A percentile compares a stretch with the other conserved stretches of the same genome.
Evolutionary conservation across 2,888 invertebrate genomes (phyloP).

Genomic region (Eupithecia vulgata): DNA sequence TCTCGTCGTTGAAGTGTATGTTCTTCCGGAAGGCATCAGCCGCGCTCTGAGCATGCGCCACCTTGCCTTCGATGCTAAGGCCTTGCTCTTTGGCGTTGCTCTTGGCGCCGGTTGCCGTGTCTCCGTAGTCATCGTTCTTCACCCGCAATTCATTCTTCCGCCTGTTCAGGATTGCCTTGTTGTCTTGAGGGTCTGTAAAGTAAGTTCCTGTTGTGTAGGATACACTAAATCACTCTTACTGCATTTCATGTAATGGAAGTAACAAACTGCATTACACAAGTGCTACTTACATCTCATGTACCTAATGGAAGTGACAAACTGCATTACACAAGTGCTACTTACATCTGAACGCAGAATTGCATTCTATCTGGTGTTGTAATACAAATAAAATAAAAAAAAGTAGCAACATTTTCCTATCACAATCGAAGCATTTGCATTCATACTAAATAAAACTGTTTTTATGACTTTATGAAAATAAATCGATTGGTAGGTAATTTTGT

Average conservation of each 20-base stretch:
- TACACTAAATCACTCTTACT: too few species aligned
- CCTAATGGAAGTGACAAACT: not conserved
- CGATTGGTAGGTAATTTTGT: not conserved
- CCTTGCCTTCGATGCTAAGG: not conserved
- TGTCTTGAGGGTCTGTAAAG: not conserved
- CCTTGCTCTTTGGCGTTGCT: not conserved
- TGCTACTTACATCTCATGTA: not conserved
- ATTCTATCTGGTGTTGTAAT: not conserved
- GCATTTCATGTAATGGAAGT: too few species aligned
- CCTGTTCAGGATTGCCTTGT: slow-evolving; percentile 27
- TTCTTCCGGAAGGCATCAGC: not conserved
- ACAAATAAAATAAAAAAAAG: not conserved
- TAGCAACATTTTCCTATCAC: not conserved
- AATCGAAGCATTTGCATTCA: not conserved
- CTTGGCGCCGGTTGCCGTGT: slow-evolving; percentile 46
- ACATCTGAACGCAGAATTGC: not conserved
- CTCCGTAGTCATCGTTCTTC: slow-evolving; percentile 56
- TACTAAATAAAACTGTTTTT: not conserved
- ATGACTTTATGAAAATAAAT: slow-evolving; percentile 5
- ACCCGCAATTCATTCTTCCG: slow-evolving; percentile 54
- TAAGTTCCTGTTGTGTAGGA: too few species aligned
- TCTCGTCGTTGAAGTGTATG: not conserved
- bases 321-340: not conserved
- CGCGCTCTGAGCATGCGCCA: not conserved
- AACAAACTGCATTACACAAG: not conserved